A percentile compares a stretch with the other conserved stretches of the same genome.
phyloP scores from a whole-genome alignment of 1,140 invertebrate genomes.

The Physella acuta region DNA sequence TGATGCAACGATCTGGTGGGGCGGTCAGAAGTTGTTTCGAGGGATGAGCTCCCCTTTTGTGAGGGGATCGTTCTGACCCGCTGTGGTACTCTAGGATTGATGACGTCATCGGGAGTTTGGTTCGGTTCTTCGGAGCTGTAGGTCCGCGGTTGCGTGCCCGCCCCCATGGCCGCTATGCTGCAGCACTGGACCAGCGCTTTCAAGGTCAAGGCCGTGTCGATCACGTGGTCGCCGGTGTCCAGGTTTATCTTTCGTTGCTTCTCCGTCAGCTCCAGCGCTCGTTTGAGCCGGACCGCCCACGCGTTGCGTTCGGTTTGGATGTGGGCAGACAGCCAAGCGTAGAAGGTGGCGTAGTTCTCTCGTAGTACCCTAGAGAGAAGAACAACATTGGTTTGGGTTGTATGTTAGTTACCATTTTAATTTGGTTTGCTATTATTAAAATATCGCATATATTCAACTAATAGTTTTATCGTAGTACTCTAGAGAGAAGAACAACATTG shows the following conservation, averaged over 20 bases:
- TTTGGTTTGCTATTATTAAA: not conserved
- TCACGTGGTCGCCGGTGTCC: not conserved
- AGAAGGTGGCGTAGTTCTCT: conserved; percentile 19
- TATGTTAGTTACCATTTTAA: not conserved
- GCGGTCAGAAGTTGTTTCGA: too few species aligned
- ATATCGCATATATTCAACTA: not conserved
- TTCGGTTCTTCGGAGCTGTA: too few species aligned
- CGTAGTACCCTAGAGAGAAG: conserved; percentile 8
- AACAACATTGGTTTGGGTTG: not conserved
- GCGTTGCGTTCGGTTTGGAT: conserved; percentile 21
- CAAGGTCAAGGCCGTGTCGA: not conserved
- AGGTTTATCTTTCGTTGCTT: conserved; percentile 13
- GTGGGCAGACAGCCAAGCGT: conserved; percentile 19
- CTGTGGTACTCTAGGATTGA: too few species aligned
- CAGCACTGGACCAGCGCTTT: not conserved
- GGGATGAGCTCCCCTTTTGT: too few species aligned
- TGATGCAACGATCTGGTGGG: too few species aligned
- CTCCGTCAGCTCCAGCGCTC: conserved; percentile 7
- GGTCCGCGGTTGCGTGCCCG: too few species aligned
- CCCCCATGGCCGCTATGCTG: too few species aligned
- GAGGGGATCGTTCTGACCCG: too few species aligned
- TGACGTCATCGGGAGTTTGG: too few species aligned
- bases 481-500: not conserved
- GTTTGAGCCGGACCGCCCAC: conserved; percentile 12
- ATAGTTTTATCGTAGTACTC: not conserved